phyloP scores from a whole-genome alignment of 2,113 vertebrate species.

The Rhodinocichla rosea region DNA sequence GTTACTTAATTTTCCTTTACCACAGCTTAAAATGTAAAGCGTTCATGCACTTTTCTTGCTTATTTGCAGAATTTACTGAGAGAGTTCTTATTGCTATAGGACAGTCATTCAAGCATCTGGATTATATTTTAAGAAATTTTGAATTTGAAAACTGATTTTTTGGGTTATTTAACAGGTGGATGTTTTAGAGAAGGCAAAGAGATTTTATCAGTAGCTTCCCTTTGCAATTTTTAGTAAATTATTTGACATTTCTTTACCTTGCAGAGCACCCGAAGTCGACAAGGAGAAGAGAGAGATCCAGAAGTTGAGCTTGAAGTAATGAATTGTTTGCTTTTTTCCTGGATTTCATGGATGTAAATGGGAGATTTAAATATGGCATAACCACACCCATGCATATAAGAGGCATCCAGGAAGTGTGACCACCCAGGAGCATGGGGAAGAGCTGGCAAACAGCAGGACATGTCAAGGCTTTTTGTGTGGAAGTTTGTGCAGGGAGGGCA shows the following conservation, averaged over 20 bases:
- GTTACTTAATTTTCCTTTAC: not conserved
- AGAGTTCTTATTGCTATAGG: not conserved
- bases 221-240: not conserved
- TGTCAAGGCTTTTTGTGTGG: not conserved
- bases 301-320: slow-evolving; percentile 96
- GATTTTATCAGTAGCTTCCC: not conserved
- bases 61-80: not conserved
- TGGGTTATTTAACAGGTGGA: not conserved
- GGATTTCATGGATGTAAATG: not conserved
- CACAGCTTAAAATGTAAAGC: not conserved
- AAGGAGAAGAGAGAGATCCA: slow-evolving; percentile 95
- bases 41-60: not conserved
- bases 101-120: not conserved
- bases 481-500: not conserved
- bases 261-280: slow-evolving; percentile 95
- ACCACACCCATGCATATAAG: not conserved
- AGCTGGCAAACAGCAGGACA: not conserved
- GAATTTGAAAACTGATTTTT: not conserved
- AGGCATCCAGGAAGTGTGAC: not conserved
- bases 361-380: not conserved
- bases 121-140: not conserved
- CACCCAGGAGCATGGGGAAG: not conserved
- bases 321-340: not conserved
- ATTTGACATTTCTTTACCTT: slow-evolving; percentile 38
- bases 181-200: not conserved